Evolutionary conservation across 2,113 vertebrate genomes (phyloP).

Genomic region (Mirza zaza): DNA sequence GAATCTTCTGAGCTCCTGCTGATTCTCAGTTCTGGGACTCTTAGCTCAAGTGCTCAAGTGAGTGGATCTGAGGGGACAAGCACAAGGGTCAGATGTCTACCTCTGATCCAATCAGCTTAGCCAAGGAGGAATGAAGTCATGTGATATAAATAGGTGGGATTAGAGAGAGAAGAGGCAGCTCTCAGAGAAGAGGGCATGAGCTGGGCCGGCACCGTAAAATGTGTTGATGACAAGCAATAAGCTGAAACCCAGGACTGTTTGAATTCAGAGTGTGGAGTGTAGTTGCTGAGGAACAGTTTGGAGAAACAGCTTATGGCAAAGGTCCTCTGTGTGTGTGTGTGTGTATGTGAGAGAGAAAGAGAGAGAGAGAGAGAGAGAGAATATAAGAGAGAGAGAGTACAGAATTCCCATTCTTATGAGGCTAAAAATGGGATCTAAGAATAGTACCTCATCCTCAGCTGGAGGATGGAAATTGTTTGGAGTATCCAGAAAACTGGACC

Average conservation of each 20-base stretch:
- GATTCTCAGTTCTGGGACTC: neutral
- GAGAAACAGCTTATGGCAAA: conserved; percentile 27
- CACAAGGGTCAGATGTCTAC: neutral
- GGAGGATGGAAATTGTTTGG: neutral
- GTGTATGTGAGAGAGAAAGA: neutral
- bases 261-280: neutral
- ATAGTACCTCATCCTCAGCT: neutral
- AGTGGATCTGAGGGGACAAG: neutral
- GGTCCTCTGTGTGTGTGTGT: neutral
- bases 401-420: neutral
- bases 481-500: neutral
- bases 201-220: neutral
- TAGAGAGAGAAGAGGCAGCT: neutral
- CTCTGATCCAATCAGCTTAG: neutral
- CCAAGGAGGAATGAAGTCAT: neutral
- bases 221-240: neutral
- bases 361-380: neutral
- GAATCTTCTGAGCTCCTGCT: neutral
- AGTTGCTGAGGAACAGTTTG: conserved; percentile 33
- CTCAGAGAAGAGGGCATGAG: neutral
- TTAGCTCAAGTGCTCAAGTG: neutral
- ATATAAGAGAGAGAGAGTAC: neutral
- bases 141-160: neutral
- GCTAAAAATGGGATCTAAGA: conserved; percentile 35
- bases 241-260: neutral